These are phyloP conservation scores for Microplitis deprimator DNA, from an alignment of 2,888 invertebrate genomes.

Conservation along the genomic window DNA sequence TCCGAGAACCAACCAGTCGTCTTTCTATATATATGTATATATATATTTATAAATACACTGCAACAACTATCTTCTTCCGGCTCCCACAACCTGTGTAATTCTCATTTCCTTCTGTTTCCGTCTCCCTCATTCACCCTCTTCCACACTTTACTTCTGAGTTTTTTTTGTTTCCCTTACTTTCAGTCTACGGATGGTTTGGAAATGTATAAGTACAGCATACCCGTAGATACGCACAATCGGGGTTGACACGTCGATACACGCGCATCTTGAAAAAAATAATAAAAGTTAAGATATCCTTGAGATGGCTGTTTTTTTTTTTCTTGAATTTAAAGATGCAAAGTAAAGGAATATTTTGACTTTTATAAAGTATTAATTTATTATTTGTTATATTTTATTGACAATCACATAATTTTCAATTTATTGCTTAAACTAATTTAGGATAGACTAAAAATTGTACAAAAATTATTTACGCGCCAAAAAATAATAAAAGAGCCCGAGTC, in stretches of 20 bases:
- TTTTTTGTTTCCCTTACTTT: conserved; percentile 8
- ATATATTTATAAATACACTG: conserved; percentile 26
- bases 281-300: conserved; percentile 21
- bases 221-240: conserved; percentile 35
- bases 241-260: conserved; percentile 43
- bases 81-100: conserved; percentile 37
- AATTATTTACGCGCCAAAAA: too few species aligned
- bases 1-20: conserved; percentile 37
- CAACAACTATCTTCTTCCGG: not conserved
- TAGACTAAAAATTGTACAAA: too few species aligned
- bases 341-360: too few species aligned
- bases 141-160: conserved; percentile 19
- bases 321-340: too few species aligned
- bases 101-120: conserved; percentile 35
- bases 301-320: conserved; percentile 22
- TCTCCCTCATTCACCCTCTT: conserved; percentile 19
- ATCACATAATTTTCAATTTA: too few species aligned
- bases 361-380: too few species aligned
- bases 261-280: not conserved
- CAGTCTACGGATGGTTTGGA: conserved; percentile 4
- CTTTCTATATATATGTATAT: conserved; percentile 33
- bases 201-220: conserved; percentile 1
- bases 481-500: too few species aligned
- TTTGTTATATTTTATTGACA: too few species aligned
- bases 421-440: too few species aligned